Conservation (phyloP, 2,888 invertebrate genomes). For the Tachina grossa region DNA sequence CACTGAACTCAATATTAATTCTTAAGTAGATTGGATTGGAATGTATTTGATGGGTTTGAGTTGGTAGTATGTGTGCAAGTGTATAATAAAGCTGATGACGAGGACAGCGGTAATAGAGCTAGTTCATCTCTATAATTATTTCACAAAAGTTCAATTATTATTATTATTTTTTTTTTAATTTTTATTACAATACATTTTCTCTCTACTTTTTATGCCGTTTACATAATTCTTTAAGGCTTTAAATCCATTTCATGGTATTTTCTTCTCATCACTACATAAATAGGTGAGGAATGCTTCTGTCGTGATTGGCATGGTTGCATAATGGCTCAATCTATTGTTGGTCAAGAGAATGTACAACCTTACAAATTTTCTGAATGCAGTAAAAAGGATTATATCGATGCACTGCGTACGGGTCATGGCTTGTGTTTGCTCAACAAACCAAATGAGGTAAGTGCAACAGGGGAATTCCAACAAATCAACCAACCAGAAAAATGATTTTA, state of each 20-base stretch:
- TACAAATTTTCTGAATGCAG: slow-evolving; percentile 99
- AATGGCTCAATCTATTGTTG: slow-evolving; percentile 96
- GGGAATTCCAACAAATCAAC: slow-evolving; percentile 10
- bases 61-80: not conserved
- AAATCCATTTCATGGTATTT: slow-evolving; percentile 30
- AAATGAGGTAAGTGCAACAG: slow-evolving; percentile 88
- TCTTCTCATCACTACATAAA: slow-evolving; percentile 4
- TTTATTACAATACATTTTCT: not conserved
- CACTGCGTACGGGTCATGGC: slow-evolving; percentile 92
- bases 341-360: slow-evolving; percentile 95
- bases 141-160: slow-evolving; percentile 59
- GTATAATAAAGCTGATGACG: slow-evolving; percentile 13
- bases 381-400: slow-evolving; percentile 93
- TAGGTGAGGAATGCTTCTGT: slow-evolving; percentile 92
- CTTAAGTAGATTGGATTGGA: slow-evolving; percentile 18
- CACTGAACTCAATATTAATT: slow-evolving; percentile 22
- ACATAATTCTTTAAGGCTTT: slow-evolving; percentile 23
- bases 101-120: slow-evolving; percentile 47
- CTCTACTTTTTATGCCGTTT: slow-evolving; percentile 14
- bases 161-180: slow-evolving; percentile 29
- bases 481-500: slow-evolving; percentile 37
- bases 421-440: slow-evolving; percentile 97
- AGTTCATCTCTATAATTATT: slow-evolving; percentile 60
- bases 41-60: not conserved
- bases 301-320: slow-evolving; percentile 98